Base-by-base conservation (phyloP, 2,888 invertebrate species). In the Notodonta ziczac region DNA sequence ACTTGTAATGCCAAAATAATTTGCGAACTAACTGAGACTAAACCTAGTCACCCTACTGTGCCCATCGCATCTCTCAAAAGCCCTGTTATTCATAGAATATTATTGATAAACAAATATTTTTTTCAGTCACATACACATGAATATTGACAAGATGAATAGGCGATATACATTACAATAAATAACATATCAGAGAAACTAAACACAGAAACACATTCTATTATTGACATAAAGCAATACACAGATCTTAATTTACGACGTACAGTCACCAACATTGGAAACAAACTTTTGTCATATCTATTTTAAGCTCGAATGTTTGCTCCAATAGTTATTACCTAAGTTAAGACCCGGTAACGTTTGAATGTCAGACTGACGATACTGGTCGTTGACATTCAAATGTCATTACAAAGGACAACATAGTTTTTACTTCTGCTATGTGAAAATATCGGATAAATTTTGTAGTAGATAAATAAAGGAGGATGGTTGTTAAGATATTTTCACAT, bases 41-140 rank as follows among this genome's bases (percentile, higher is more conserved):
- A 10, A 42, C 7, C 40, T 9, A 48, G 1, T 14, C 5, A n/a
- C 46, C 32, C 24, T 32, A 16, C 32, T 12, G 12, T 6, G 52
- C 9, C 52, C 32, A 52, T 13, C 52, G 52, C 52, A 52, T 52
- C 52, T 52, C 52, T 12, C 2, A 32, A 32, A 12, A 32, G 5
- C 52, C 32, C 12, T 5, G 7, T 52, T 52, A 32, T 12, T 12
- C 24, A 32, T 51, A 51, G 51, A 52, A 32, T 42, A 48, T 10
- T 52, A 12, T 50, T 52, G 24, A 32, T 52, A 51, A 24, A 13
- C 14, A 46, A 24, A 24, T 12, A 40, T 39, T 14, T 46, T 42
- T 56, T 42, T 56, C 39, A 10, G 48, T 54, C 16, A 32, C 12
- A 48, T 44, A 58, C 58, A 62, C 51, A 62, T 14, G 51, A 50